Evolutionary conservation across 2,113 vertebrate species (phyloP), one percentile per base, ranked within the genome.

Genomic region (Prunella himalayana): DNA sequence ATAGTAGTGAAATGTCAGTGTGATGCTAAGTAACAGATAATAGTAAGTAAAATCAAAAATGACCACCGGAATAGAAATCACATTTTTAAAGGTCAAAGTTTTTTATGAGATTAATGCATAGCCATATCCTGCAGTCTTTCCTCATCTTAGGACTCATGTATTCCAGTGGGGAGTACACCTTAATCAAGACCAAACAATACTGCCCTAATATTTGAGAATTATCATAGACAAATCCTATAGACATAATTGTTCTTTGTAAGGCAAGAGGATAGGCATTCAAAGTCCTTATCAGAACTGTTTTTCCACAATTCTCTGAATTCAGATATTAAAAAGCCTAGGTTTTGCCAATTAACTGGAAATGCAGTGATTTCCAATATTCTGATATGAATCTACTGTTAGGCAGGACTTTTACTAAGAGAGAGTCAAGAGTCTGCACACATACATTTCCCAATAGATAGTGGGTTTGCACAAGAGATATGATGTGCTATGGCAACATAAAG

Each of bases 341-440:
- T 78, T 94, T 91, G 27, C 15, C 70, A 91, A 87, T 91, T 92
- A 91, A 69, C 61, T 89, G 49, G 41, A 64, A 92, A 92, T 82
- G 31, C 16, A 65, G n/a, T 59, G 37, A 53, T 72, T 89, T 94
- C 66, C 37, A 82, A 61, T 89, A 76, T 77, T 87, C 81, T 91
- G 83, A 95, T 92, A 82, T 17, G 8, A 82, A 95, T 91, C 77
- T 71, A 35, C 21, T 24, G 17, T 60, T 68, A 86, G 23, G 61
- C 21, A 86, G 61, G 8, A 71, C 15, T 56, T 70, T 75, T 71
- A 71, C 41, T 37, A 49, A 75, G 56, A 64, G 18, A 66, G 3
- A 84, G 25, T 83, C 6, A 10, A 81, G 69, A 92, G 39, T 56
- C 44, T 68, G 22, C 17, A 45, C 53, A 49, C 23, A 65, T 65